Base-by-base conservation (phyloP, 53 echinoderm and acorn worm species). In the Astropecten irregularis region DNA sequence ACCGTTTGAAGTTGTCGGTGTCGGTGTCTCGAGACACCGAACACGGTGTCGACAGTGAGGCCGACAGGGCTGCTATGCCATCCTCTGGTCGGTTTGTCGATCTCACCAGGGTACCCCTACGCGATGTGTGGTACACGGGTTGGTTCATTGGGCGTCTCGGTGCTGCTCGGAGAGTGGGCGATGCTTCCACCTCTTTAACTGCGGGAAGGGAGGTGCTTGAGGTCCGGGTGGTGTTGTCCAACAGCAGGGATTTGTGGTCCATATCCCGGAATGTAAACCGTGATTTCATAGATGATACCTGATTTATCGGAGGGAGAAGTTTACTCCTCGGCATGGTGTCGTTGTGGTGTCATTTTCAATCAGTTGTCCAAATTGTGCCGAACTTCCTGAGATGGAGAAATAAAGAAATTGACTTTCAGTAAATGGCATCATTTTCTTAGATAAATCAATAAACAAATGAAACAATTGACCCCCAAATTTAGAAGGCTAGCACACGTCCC, bases 31-130 rank as follows among this genome's bases (percentile, higher is more conserved):
- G 56, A 14, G 39, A 36, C 58, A 57, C 18, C 16, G 56, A 57
- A 1, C 29, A 37, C 6, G 35, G 74, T 21, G 57, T 38, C 37
- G 74, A 58, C 26, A 74, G 26, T 26, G 40, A 32, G 39, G 58
- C 56, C 20, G 36, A 74, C 36, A 74, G 28, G 19, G 74, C 74
- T 16, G 74, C 74, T 0, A 74, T 38, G 42, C 56, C 58, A 25
- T 74, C 74, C 74, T 74, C 74, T 38, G 74, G 74, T 40, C 38
- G 36, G 38, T 4, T 28, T 11, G 35, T 58, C 14, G 74, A 23
- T 40, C 15, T 56, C 57, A 74, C 38, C 57, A 40, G 14, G 56
- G 36, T 23, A 57, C 37, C 30, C 0, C 74, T 19, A 21, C 40
- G 55, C 6, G 42, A 42, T 11, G 42, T 42, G 38, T 40, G 74